Evolutionary conservation across 2,113 vertebrate genomes (phyloP).

Genomic region (Raja brachyura): DNA sequence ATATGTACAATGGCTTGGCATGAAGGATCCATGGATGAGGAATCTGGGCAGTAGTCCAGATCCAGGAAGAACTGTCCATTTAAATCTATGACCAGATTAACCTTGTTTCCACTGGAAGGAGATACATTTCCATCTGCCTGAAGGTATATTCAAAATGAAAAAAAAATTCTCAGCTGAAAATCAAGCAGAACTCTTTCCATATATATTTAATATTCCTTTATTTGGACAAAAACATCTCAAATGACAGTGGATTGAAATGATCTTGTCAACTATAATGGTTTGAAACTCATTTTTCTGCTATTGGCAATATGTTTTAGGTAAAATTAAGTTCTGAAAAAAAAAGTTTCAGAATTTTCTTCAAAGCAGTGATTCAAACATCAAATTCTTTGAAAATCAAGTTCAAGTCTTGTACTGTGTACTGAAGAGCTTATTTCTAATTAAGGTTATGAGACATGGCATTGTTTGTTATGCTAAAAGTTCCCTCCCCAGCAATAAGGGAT

Average conservation of each 20-base stretch:
- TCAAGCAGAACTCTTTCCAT: not conserved
- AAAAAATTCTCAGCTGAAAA: not conserved
- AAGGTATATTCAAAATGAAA: not conserved
- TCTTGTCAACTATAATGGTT: not conserved
- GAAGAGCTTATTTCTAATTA: not conserved
- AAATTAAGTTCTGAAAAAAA: conserved; percentile 1
- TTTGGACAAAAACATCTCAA: not conserved
- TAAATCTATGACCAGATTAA: not conserved
- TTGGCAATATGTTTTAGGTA: not conserved
- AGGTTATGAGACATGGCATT: not conserved
- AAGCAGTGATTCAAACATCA: not conserved
- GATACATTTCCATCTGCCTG: not conserved
- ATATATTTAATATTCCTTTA: not conserved
- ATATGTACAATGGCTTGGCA: no score
- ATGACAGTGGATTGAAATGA: not conserved
- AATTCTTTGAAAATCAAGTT: not conserved
- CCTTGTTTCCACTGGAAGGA: not conserved
- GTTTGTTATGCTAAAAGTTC: conserved; percentile 10
- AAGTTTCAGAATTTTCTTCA: not conserved
- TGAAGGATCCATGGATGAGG: no score
- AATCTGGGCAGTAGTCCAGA: no score
- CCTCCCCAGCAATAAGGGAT: conserved; percentile 20
- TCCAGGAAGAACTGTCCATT: no score
- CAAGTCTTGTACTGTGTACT: not conserved
- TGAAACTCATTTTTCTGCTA: not conserved